Percentiles rank a stretch among this genome's conserved stretches.
Conservation (phyloP, 2,888 invertebrate genomes). For the Latrodectus elegans region DNA sequence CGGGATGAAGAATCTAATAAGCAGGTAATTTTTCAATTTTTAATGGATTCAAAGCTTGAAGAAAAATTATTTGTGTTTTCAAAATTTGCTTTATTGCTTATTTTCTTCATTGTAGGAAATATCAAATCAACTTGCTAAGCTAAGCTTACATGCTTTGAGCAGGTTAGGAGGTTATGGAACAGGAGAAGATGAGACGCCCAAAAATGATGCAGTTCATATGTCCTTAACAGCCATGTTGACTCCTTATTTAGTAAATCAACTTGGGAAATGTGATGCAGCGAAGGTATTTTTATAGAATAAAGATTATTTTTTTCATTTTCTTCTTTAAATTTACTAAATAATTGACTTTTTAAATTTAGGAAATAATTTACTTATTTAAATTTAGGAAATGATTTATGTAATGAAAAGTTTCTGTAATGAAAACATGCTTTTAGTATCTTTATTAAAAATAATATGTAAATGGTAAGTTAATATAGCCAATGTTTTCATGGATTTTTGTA, state of each 20-base stretch:
- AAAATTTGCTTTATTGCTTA: neutral
- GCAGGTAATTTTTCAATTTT: constrained; percentile 76
- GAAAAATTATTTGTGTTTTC: neutral
- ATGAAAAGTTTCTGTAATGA: no score
- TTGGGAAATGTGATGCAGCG: constrained; percentile 45
- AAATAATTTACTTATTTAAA: no score
- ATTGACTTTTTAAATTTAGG: no score
- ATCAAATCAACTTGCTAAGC: constrained; percentile 92
- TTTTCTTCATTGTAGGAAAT: constrained; percentile 81
- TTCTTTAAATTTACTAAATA: no score
- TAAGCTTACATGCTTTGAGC: constrained; percentile 88
- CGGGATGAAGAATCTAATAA: constrained; percentile 88
- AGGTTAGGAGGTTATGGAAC: constrained; percentile 85
- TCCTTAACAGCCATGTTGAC: constrained; percentile 85
- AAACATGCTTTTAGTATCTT: no score
- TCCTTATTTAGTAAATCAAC: constrained; percentile 83
- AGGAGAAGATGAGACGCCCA: constrained; percentile 78
- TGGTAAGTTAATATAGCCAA: no score
- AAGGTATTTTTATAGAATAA: constrained; percentile 6
- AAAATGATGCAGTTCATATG: constrained; percentile 81
- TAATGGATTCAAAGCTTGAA: neutral
- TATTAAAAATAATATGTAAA: no score
- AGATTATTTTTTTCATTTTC: no score
- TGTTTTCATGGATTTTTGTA: no score
- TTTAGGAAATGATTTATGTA: no score